A percentile compares a stretch with the other conserved stretches of the same genome.
phyloP scores from a whole-genome alignment of 2,888 invertebrate species.

The Sipha maydis region DNA sequence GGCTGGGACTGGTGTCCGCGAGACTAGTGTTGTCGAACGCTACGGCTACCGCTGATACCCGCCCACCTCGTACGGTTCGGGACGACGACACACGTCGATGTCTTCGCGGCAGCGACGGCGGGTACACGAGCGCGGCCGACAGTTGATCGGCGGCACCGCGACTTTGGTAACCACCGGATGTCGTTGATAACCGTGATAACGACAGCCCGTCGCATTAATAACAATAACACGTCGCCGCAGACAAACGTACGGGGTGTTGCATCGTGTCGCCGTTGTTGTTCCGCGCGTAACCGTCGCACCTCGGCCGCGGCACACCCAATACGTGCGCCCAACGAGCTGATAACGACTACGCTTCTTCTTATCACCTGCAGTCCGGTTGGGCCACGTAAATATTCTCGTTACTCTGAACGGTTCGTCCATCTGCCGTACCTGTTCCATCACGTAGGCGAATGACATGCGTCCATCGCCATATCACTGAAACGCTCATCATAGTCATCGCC shows the following conservation, averaged over 20 bases:
- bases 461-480: neutral
- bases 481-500: neutral
- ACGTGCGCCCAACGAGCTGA: neutral
- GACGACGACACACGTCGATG: too few species aligned
- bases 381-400: constrained; percentile 33
- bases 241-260: neutral
- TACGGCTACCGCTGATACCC: too few species aligned
- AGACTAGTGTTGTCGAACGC: too few species aligned
- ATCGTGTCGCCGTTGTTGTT: neutral
- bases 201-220: too few species aligned
- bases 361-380: constrained; percentile 15
- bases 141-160: neutral
- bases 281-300: neutral
- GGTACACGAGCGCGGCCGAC: too few species aligned
- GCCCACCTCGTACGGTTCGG: too few species aligned
- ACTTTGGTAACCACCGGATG: neutral
- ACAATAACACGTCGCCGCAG: neutral
- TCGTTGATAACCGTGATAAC: too few species aligned
- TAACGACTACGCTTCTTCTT: neutral
- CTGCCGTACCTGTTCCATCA: neutral
- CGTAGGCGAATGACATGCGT: neutral
- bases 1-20: too few species aligned
- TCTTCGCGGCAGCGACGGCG: too few species aligned
- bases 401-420: too few species aligned
- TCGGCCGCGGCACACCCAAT: neutral